A percentile compares a stretch with the other conserved stretches of the same genome.
Conservation (phyloP, 2,888 invertebrate genomes). For the Phaedon cochleariae region DNA sequence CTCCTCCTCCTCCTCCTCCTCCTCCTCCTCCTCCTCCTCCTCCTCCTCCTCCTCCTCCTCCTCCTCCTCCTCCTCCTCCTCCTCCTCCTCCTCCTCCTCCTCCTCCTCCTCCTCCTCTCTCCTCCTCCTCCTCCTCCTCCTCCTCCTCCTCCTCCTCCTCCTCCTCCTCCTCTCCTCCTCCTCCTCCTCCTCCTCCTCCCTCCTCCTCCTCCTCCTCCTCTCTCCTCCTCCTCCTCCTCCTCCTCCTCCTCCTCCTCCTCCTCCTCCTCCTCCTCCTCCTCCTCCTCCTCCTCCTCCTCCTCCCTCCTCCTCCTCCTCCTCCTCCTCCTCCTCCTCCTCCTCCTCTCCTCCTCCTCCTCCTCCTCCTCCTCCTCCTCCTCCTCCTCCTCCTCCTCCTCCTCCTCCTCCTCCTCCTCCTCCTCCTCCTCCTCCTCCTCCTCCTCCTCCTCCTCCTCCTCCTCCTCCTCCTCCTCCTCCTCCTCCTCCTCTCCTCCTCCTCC, state of each 20-base stretch:
- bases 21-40: background rate
- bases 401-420: background rate
- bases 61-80: background rate
- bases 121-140: background rate
- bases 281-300: background rate
- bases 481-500: background rate
- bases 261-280: background rate
- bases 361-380: background rate
- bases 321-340: background rate
- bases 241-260: background rate
- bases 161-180: background rate
- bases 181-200: background rate
- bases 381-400: background rate
- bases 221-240: background rate
- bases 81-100: background rate
- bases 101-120: background rate
- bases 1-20: constrained; percentile 1
- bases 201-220: constrained; percentile 1
- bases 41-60: background rate
- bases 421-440: background rate
- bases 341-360: background rate
- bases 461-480: background rate
- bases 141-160: background rate
- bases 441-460: background rate
- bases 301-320: background rate